Percentiles rank a stretch among this genome's conserved stretches.
Conservation (phyloP, 2,113 vertebrate species). For the Lynx canadensis region DNA sequence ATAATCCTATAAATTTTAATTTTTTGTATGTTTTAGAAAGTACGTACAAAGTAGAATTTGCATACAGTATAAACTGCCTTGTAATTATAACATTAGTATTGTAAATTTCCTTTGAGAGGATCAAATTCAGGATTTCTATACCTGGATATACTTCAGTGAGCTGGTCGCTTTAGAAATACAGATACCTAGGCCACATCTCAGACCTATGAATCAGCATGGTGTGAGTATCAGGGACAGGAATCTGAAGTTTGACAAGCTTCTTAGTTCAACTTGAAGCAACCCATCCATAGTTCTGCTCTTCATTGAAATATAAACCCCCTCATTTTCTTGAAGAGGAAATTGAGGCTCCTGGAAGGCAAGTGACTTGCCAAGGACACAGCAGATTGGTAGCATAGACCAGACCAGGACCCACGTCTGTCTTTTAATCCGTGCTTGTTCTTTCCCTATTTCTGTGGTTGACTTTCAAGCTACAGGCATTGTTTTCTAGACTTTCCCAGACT, state of each 20-base stretch:
- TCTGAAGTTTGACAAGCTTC: not conserved
- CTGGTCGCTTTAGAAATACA: not conserved
- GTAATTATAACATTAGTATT: not conserved
- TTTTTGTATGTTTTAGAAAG: not conserved
- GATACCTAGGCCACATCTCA: not conserved
- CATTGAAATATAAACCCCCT: not conserved
- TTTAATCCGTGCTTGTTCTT: not conserved
- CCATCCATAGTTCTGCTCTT: not conserved
- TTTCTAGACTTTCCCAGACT: conserved; percentile 36
- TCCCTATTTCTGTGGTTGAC: not conserved
- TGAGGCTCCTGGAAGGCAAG: not conserved
- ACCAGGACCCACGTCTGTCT: not conserved
- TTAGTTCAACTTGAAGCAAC: not conserved
- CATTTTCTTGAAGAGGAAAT: not conserved
- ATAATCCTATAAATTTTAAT: not conserved
- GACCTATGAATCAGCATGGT: not conserved
- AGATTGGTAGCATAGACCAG: not conserved
- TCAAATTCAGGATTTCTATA: not conserved
- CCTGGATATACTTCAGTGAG: not conserved
- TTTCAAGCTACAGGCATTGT: not conserved
- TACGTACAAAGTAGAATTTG: not conserved
- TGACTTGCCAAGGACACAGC: not conserved
- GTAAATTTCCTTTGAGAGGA: not conserved
- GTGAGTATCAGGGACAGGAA: not conserved
- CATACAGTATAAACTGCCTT: not conserved